Conservation (phyloP, 2,113 vertebrate genomes). For the Proteles cristata region DNA sequence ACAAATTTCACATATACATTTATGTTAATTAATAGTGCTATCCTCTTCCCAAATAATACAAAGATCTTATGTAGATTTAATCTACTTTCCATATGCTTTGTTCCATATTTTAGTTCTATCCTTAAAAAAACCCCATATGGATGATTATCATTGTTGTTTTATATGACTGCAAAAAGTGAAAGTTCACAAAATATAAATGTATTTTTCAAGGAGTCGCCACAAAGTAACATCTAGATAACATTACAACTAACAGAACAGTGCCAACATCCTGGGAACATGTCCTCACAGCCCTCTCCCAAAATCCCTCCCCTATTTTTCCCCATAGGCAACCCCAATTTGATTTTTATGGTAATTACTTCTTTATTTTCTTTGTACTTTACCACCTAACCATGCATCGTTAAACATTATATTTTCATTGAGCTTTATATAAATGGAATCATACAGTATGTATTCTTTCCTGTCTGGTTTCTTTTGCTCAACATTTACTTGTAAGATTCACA, state of each 20-base stretch:
- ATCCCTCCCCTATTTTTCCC: neutral
- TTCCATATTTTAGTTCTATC: neutral
- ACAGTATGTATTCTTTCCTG: neutral
- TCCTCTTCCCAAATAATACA: neutral
- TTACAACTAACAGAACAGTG: neutral
- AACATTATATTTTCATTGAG: neutral
- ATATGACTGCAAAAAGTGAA: neutral
- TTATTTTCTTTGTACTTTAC: neutral
- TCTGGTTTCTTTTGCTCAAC: neutral
- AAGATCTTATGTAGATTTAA: slow-evolving; percentile 18
- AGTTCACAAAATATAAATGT: neutral
- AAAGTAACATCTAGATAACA: neutral
- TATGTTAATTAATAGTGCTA: slow-evolving; percentile 17
- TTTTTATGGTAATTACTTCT: slow-evolving; percentile 33
- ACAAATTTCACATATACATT: neutral
- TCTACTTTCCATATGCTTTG: neutral
- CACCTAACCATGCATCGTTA: neutral
- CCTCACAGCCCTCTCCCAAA: neutral
- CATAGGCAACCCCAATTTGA: neutral
- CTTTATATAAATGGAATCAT: slow-evolving; percentile 18
- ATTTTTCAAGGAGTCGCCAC: neutral
- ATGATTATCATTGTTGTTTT: neutral
- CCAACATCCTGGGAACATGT: neutral
- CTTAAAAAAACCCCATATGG: neutral
- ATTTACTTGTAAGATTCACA: slow-evolving; percentile 40